Base-by-base conservation (phyloP, 2,113 vertebrate species). In the Archilochus colubris region DNA sequence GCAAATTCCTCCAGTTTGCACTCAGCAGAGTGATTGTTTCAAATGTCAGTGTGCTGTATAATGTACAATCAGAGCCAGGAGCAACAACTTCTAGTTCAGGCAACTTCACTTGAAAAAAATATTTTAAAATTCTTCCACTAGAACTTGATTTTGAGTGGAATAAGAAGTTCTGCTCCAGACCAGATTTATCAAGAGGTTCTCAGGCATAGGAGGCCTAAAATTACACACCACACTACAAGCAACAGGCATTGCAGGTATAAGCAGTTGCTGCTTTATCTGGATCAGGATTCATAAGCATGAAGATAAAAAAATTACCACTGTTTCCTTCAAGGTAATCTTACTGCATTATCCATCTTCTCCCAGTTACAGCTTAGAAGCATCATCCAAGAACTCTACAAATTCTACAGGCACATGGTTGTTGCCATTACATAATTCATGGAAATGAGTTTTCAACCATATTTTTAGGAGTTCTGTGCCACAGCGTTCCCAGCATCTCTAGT, bases 101-200 rank as follows among this genome's bases (percentile, higher is more conserved):
- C 10, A 90, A 50, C 23, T 46, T 59, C 25, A 27, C 8, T 72
- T 75, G n/a, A 44, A 21, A 3, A 25, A 50, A 53, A 24, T 62
- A 72, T 75, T 91, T 77, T 67, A 4, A 84, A 86, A 63, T 82
- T 28, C n/a, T 89, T 75, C 50, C 15, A 72, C 31, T 78, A 55
- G 33, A 88, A 70, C 10, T 63, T 48, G 6, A 38, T 38, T 6
- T 67, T 40, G 25, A 72, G 23, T 6, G 4, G 10, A 7, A 8
- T 64, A 79, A 68, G 62, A 82, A 63, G 22, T 38, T 61, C 20
- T 31, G 8, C 33, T 76, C 17, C 62, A 82, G 14, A 50, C 14
- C 68, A 89, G 38, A 88, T 7, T 51, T 89, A 33, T 59, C 55
- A 88, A 80, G 70, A 88, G 30, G 25, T 48, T 90, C 86, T 83